phyloP scores from a whole-genome alignment of 2,113 vertebrate genomes.

The Phasianus colchicus region DNA sequence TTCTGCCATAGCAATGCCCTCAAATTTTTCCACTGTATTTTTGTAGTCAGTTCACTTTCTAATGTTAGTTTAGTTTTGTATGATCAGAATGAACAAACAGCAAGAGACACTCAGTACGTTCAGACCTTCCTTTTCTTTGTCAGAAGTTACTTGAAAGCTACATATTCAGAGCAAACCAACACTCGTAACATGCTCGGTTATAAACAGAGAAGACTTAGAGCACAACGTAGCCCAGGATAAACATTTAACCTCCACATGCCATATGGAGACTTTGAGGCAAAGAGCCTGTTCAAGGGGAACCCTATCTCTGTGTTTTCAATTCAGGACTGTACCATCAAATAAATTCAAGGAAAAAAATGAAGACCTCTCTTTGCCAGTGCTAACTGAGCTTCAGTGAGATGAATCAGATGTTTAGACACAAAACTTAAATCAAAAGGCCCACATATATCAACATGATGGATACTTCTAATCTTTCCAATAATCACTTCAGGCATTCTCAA shows the following conservation, averaged over 20 bases:
- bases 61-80: slow-evolving; percentile 33
- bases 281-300: neutral
- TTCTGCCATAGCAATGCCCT: slow-evolving; percentile 74
- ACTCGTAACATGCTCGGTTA: neutral
- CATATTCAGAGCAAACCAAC: slow-evolving; percentile 2
- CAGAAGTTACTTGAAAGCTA: slow-evolving; percentile 38
- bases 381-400: neutral
- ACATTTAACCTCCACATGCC: neutral
- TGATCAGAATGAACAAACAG: slow-evolving; percentile 16
- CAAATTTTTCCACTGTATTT: slow-evolving; percentile 54
- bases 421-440: slow-evolving; percentile 7
- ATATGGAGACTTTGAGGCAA: neutral
- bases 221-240: neutral
- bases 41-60: slow-evolving; percentile 22
- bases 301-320: neutral
- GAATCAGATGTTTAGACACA: neutral
- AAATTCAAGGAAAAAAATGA: neutral
- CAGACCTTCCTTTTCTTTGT: slow-evolving; percentile 28
- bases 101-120: neutral
- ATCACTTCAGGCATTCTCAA: neutral
- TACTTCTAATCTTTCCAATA: slow-evolving; percentile 58
- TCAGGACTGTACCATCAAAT: neutral
- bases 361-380: neutral
- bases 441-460: neutral
- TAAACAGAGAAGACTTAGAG: slow-evolving; percentile 12